Evolutionary conservation across 2,113 vertebrate species (phyloP), one percentile per base, ranked within the genome.

Genomic region (Albula goreensis): DNA sequence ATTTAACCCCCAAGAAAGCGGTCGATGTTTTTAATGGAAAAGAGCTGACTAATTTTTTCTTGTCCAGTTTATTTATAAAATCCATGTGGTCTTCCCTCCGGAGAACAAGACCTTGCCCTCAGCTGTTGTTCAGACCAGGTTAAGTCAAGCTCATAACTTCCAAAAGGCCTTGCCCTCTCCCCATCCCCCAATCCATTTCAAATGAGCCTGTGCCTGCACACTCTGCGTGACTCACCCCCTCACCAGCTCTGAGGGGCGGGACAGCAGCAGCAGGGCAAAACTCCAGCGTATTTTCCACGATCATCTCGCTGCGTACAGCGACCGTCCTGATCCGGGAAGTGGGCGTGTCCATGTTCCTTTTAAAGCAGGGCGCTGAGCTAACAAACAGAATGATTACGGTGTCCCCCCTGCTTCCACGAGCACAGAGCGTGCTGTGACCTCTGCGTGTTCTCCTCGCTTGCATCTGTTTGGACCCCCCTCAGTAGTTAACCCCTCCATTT

Each of bases 231-330:
- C 53, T 85, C 77, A 79, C 15, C 49, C 8, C 60, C 52, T 80
- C 52, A 5, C 56, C 78, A 9, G 41, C 48, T 60, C 85, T 17
- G n/a, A 85, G 74, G 84, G 84, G 84, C 52, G 84, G 53, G 8
- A 10, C 83, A 50, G 51, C 48, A 22, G 19, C 56, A 50, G 22
- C 10, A 60, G 79, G 22, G 50, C 5, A 50, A 19, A 5, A 2
- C n/a, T 74, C 31, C 3, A 17, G 9, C 1, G 0, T 57, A 51
- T 56, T 63, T 22, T 48, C 78, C 22, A 9, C 41, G 3, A 17
- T n/a, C 57, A 22, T 78, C n/a, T 41, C 5, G 25, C 51, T 53
- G 17, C 31, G 22, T 8, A n/a, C 70, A 41, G 31, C 4, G 41
- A 50, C 19, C 19, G 8, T 50, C 17, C 3, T 25, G 48, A 11